Conservation (phyloP, 2,113 vertebrate genomes). For the Oxygymnocypris stewartii region DNA sequence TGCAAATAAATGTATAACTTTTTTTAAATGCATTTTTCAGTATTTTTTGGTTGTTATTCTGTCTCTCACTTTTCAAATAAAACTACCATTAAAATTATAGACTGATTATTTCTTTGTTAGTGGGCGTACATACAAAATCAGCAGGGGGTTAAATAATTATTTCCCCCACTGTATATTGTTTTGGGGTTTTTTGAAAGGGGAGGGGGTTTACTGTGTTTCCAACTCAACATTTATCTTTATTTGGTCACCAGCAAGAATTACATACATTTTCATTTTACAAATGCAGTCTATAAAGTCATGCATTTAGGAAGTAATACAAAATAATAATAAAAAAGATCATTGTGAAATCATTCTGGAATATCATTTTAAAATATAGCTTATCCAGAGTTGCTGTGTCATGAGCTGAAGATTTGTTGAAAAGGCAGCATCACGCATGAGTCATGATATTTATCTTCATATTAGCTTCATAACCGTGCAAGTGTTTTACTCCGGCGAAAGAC, state of each 20-base stretch:
- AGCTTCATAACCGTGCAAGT: neutral
- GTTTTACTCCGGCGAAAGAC: neutral
- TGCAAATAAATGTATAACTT: too few species aligned
- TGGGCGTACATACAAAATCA: too few species aligned
- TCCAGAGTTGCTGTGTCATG: neutral
- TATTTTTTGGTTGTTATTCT: too few species aligned
- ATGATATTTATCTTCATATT: neutral
- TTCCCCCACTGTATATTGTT: too few species aligned
- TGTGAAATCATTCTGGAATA: neutral
- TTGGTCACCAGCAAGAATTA: neutral
- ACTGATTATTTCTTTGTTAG: too few species aligned
- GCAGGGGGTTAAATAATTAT: too few species aligned
- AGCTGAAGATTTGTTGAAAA: conserved; percentile 1
- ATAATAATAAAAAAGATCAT: neutral
- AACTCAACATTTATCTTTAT: neutral
- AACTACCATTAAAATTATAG: too few species aligned
- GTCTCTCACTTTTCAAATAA: too few species aligned
- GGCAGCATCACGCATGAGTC: neutral
- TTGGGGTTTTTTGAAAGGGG: too few species aligned
- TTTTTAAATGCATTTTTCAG: too few species aligned
- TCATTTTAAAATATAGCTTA: neutral
- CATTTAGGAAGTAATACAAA: neutral
- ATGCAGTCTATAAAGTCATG: neutral
- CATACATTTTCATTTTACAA: neutral
- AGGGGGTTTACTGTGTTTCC: neutral